phyloP scores from a whole-genome alignment of 2,888 invertebrate species.

The Rhorus exstirpatorius region DNA sequence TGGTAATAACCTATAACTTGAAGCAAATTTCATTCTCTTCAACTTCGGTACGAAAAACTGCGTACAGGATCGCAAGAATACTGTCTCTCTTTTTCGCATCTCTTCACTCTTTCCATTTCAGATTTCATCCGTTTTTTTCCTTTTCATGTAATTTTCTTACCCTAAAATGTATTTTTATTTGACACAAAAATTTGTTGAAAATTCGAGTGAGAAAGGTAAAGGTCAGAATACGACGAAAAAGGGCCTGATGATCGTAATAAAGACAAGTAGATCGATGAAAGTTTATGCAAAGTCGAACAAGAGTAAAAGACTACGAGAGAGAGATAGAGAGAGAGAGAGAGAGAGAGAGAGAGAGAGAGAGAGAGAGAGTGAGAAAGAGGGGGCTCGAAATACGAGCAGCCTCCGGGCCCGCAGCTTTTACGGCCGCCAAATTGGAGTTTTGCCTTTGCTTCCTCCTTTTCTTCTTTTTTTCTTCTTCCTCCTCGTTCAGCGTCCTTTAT shows the following conservation, averaged over 20 bases:
- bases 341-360: no score
- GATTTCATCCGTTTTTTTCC: conserved; percentile 31
- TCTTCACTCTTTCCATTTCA: conserved; percentile 19
- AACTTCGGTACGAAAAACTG: no score
- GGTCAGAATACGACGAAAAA: conserved; percentile 12
- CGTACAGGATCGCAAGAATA: no score
- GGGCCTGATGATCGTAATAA: conserved; percentile 17
- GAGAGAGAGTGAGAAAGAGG: no score
- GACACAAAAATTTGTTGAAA: conserved; percentile 73
- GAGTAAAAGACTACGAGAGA: no score
- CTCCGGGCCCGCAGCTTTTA: conserved; percentile 76
- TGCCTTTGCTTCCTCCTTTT: conserved; percentile 47
- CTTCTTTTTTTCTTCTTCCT: conserved; percentile 4
- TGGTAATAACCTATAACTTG: no score
- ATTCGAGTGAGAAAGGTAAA: conserved; percentile 43
- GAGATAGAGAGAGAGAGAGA: no score
- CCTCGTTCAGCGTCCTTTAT: conserved; percentile 30
- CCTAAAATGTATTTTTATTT: conserved; percentile 74
- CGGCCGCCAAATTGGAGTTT: conserved; percentile 79
- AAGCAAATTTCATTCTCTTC: no score
- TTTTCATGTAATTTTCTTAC: no score
- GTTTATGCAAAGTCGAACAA: conserved; percentile 75
- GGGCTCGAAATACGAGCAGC: conserved; percentile 72
- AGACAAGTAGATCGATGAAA: conserved; percentile 74
- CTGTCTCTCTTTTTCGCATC: conserved; percentile 50